These are phyloP conservation scores for Meliscaeva auricollis DNA, from an alignment of 2,888 invertebrate species.

Conservation along the genomic window DNA sequence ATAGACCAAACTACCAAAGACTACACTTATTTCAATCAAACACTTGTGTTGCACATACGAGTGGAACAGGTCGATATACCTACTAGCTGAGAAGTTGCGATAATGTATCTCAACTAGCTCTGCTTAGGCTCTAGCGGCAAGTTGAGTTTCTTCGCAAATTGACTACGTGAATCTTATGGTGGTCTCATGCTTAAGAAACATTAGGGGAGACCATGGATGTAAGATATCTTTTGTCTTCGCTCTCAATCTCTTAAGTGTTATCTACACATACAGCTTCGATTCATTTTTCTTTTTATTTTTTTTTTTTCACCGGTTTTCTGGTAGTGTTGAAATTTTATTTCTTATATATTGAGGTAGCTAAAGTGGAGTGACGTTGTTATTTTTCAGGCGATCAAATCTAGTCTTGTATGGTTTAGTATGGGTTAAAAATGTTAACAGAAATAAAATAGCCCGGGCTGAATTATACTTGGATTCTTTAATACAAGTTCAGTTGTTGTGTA, in stretches of 20 bases:
- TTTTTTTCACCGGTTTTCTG: slow-evolving; percentile 12
- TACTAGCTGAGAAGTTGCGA: neutral
- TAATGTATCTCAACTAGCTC: slow-evolving; percentile 8
- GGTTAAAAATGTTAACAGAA: slow-evolving; percentile 2
- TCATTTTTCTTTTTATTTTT: neutral
- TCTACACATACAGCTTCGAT: slow-evolving; percentile 20
- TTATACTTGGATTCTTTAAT: slow-evolving; percentile 5
- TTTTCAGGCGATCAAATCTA: neutral
- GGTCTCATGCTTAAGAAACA: slow-evolving; percentile 34
- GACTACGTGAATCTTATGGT: neutral
- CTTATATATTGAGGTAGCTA: neutral
- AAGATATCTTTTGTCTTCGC: slow-evolving; percentile 48
- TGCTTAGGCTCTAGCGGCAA: slow-evolving; percentile 1
- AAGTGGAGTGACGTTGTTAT: neutral
- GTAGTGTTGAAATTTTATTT: slow-evolving; percentile 15
- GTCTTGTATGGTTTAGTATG: slow-evolving; percentile 2
- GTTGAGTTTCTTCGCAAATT: slow-evolving; percentile 8
- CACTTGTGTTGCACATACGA: slow-evolving; percentile 18
- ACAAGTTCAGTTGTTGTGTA: slow-evolving; percentile 27
- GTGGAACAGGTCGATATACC: slow-evolving; percentile 12
- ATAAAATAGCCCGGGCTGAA: neutral
- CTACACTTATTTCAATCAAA: slow-evolving; percentile 23
- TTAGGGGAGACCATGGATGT: slow-evolving; percentile 23
- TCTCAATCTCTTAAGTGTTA: slow-evolving; percentile 44
- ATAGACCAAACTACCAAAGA: neutral